Evolutionary conservation across 2,888 invertebrate genomes (phyloP).

Genomic region (Phaonia tiefii): DNA sequence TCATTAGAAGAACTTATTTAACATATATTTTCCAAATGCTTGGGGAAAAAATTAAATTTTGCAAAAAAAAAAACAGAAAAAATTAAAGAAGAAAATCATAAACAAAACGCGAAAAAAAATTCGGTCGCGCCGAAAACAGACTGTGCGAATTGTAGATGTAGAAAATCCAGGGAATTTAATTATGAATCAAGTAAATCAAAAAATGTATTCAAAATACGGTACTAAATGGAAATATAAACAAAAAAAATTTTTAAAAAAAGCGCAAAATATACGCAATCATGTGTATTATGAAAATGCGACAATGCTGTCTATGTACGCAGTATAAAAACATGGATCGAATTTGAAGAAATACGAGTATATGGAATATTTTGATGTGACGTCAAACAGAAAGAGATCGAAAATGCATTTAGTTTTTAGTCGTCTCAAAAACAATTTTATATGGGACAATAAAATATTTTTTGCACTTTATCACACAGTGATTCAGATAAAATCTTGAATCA

Average conservation of each 20-base stretch:
- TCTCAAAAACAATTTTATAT: no score
- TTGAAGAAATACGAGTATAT: no score
- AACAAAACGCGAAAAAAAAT: slow-evolving; percentile 10
- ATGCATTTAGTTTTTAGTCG: no score
- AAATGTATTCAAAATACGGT: not conserved
- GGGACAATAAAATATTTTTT: no score
- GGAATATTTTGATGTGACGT: slow-evolving; percentile 1
- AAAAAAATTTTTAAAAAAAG: not conserved
- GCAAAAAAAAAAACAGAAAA: slow-evolving; percentile 22
- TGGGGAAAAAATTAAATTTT: not conserved
- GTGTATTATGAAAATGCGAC: no score
- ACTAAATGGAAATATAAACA: slow-evolving; percentile 20
- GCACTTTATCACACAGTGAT: no score
- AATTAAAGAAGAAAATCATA: not conserved
- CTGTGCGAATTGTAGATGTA: slow-evolving; percentile 2
- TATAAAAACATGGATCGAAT: not conserved
- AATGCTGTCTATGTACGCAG: no score
- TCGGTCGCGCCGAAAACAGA: not conserved
- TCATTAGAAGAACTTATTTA: slow-evolving; percentile 2
- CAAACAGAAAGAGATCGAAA: not conserved
- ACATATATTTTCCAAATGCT: slow-evolving; percentile 7
- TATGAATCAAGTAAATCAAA: slow-evolving; percentile 52
- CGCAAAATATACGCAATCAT: no score
- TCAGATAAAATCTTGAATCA: no score
- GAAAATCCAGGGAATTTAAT: slow-evolving; percentile 34